A percentile compares a stretch with the other conserved stretches of the same genome.
These are phyloP conservation scores for Rhynchophorus ferrugineus DNA, from an alignment of 1,140 invertebrate genomes.

Conservation along the genomic window DNA sequence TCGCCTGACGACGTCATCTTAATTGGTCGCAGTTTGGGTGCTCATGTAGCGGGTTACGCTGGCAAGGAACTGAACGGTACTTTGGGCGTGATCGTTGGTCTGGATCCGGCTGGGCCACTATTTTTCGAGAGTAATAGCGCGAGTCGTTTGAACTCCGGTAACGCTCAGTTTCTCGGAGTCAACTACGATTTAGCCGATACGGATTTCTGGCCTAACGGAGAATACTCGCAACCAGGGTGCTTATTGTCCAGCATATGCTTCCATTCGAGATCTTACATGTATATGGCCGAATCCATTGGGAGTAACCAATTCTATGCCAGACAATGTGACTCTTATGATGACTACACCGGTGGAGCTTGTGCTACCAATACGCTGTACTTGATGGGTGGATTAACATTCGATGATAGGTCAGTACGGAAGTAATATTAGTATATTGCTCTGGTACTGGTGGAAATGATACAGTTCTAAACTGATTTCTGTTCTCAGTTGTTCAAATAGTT, in stretches of 20 bases:
- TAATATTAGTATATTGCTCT: too few relatives aligned
- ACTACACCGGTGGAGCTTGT: background rate
- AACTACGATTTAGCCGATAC: slow-evolving; percentile 49
- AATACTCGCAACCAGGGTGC: slow-evolving; percentile 39
- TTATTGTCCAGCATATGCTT: background rate
- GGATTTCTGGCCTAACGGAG: slow-evolving; percentile 62
- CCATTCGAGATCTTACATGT: background rate
- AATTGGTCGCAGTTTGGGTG: background rate
- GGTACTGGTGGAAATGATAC: too few relatives aligned
- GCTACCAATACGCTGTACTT: background rate
- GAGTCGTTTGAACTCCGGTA: background rate
- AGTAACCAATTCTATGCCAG: background rate
- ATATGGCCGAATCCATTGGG: background rate
- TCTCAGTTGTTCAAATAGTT: too few relatives aligned
- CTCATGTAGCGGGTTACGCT: background rate
- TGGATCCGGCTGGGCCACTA: background rate
- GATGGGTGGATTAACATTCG: background rate
- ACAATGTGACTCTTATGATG: background rate
- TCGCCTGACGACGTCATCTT: too few relatives aligned
- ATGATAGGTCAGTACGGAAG: background rate
- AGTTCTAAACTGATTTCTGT: too few relatives aligned
- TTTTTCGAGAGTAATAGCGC: background rate
- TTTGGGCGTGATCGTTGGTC: background rate
- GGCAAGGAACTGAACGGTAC: background rate
- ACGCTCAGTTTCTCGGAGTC: background rate